phyloP scores from a whole-genome alignment of 2,797 vertebrate species.

The Thalassophryne amazonica region DNA sequence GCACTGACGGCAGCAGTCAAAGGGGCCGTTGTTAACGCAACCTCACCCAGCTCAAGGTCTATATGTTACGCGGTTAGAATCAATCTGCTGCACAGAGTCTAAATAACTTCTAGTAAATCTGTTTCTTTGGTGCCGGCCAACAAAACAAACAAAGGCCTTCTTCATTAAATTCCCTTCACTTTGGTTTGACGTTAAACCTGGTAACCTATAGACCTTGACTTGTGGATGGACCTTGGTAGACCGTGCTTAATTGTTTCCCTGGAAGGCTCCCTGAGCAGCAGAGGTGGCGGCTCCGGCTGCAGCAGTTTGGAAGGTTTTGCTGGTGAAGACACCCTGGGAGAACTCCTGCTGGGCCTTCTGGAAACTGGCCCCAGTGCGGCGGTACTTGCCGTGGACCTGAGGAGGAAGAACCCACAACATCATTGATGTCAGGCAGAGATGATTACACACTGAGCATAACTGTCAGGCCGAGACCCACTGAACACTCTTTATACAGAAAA shows the following conservation, averaged over 20 bases:
- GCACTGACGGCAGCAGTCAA: slow-evolving; percentile 3
- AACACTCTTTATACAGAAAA: too few species aligned
- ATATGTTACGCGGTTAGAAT: slow-evolving; percentile 23
- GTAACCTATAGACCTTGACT: slow-evolving; percentile 39
- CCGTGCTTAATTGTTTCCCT: slow-evolving; percentile 68
- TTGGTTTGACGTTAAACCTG: slow-evolving; percentile 15
- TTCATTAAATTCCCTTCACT: neutral
- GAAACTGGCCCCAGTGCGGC: slow-evolving; percentile 93
- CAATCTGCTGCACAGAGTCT: neutral
- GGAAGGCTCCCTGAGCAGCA: slow-evolving; percentile 84
- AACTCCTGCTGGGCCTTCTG: slow-evolving; percentile 96
- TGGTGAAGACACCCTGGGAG: slow-evolving; percentile 92
- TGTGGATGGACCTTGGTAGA: neutral
- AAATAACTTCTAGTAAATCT: neutral
- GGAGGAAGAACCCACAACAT: neutral
- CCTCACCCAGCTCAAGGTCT: slow-evolving; percentile 43
- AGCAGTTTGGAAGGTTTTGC: slow-evolving; percentile 82
- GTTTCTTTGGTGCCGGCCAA: neutral
- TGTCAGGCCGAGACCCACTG: too few species aligned
- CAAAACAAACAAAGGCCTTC: neutral
- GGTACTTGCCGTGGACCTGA: slow-evolving; percentile 92
- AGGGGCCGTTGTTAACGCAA: neutral
- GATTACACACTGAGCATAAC: too few species aligned
- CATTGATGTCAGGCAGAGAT: too few species aligned
- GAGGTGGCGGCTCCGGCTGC: slow-evolving; percentile 76